Conservation (phyloP, 2,797 vertebrate genomes). For the Vipera ursinii region DNA sequence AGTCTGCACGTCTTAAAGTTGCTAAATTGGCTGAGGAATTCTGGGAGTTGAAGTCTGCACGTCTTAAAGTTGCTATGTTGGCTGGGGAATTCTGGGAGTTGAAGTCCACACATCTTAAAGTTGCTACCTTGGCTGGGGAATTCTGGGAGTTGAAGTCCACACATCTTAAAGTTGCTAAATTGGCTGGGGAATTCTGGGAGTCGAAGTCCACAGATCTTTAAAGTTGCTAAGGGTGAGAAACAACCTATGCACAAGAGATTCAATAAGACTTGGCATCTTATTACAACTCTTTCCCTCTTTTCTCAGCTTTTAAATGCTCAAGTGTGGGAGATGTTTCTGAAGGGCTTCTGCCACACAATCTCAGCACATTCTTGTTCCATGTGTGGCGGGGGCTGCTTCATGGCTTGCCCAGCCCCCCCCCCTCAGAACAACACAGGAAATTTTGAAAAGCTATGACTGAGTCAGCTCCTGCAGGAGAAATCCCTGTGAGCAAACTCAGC, state of each 20-base stretch:
- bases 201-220: too few species aligned
- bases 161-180: too few species aligned
- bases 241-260: not conserved
- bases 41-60: too few species aligned
- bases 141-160: too few species aligned
- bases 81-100: too few species aligned
- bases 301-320: not conserved
- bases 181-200: too few species aligned
- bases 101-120: too few species aligned
- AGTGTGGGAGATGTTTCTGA: not conserved
- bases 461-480: not conserved
- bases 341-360: not conserved
- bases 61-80: too few species aligned
- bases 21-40: too few species aligned
- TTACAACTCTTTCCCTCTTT: not conserved
- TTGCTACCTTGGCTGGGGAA: too few species aligned
- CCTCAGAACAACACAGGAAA: not conserved
- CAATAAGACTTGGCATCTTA: not conserved
- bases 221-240: not conserved
- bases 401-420: not conserved
- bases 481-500: accelerated
- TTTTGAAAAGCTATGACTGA: not conserved
- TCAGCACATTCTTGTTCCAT: conserved; percentile 5
- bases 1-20: not conserved
- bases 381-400: not conserved